Percentiles rank a stretch among this genome's conserved stretches.
phyloP scores from a whole-genome alignment of 2,888 invertebrate species.

The Thysanoteuthis rhombus region DNA sequence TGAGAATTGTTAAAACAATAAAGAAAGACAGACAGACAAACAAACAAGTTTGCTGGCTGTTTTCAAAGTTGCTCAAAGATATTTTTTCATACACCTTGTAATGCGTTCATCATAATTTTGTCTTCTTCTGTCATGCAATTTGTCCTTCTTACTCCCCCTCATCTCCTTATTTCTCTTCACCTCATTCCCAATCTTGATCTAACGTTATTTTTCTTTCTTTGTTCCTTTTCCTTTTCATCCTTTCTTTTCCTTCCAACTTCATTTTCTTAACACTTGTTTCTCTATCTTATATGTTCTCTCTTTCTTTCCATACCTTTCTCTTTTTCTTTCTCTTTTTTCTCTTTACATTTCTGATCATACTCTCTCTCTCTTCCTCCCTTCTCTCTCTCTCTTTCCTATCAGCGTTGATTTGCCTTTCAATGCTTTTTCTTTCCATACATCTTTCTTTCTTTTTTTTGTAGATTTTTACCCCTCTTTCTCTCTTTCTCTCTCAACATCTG shows the following conservation, averaged over 20 bases:
- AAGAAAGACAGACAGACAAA: neutral
- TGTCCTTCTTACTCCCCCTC: too few species aligned
- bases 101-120: too few species aligned
- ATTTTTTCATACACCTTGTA: neutral
- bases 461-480: too few species aligned
- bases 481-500: too few species aligned
- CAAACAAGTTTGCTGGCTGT: neutral
- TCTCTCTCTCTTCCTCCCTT: neutral
- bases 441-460: too few species aligned
- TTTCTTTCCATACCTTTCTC: neutral
- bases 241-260: neutral
- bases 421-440: too few species aligned
- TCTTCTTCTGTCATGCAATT: too few species aligned
- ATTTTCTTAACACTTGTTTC: neutral
- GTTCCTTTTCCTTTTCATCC: neutral
- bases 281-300: neutral
- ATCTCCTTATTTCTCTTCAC: too few species aligned
- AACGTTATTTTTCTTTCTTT: too few species aligned
- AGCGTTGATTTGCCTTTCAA: too few species aligned
- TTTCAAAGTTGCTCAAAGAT: neutral
- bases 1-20: neutral
- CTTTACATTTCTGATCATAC: neutral
- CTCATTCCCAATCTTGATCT: too few species aligned
- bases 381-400: too few species aligned
- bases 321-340: neutral